Evolutionary conservation across 1,140 invertebrate genomes (phyloP), one percentile per base, ranked within the genome.

Genomic region (Procambarus clarkii): DNA sequence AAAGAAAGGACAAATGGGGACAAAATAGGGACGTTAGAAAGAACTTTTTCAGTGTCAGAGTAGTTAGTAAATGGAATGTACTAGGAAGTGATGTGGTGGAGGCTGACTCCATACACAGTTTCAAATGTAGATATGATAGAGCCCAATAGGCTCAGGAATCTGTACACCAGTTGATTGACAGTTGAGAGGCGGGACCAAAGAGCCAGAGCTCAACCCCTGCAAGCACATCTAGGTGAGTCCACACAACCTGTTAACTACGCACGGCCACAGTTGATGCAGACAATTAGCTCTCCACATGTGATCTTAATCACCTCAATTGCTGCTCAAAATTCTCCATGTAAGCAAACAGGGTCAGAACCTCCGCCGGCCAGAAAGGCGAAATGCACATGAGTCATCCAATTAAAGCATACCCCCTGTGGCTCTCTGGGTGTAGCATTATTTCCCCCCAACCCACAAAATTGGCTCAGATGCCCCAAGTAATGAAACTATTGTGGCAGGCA

Each of bases 401-500:
- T 81, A 54, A 81, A 48, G 8, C 8, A 11, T 81, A 48, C 54
- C 79, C 79, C 54, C 54, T 81, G 7, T 24, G 79, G 46, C 7
- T 21, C 24, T 15, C 46, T 54, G 15, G 48, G 24, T 50, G 24
- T 81, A 64, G 60, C 79, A 81, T 81, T 81, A 81, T 81, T 54
- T 81, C 21, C 48, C 24, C 7, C 48, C 79, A 48, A 58, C 24
- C 48, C 79, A 54, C 79, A 81, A 81, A 81, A 81, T 81, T 81
- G 79, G 79, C 79, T 24, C 79, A 58, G 54, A 81, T 81, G 79
- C 79, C 79, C 79, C 79, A 9, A 81, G 79, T 81, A 81, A 81
- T 81, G 79, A 81, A 81, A 81, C 79, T 81, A 81, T 81, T 81
- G 79, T 81, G 69, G 7, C 24, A 34, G 69, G 7, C 24, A 34